Evolutionary conservation across 1,140 invertebrate genomes (phyloP), one percentile per base, ranked within the genome.

Genomic region (Samia ricini): DNA sequence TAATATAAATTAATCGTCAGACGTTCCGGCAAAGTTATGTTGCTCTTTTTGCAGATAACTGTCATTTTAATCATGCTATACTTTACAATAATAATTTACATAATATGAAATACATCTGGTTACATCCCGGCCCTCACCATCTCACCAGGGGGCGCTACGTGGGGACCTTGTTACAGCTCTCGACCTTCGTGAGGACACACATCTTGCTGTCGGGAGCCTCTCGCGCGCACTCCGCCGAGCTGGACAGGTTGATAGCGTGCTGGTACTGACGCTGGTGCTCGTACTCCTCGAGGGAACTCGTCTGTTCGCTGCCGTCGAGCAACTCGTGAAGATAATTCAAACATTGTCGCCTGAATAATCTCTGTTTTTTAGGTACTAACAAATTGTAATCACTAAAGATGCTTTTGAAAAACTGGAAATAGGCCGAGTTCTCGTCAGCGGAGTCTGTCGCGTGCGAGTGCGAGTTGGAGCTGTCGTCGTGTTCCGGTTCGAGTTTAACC

Each of bases 381-480:
- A 80, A 82, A 42, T 76, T 73, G 57, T 83, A 89, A 56, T 89
- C 87, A 52, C 69, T 69, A 58, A 88, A 66, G n/a, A 89, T 76
- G 2, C 85, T 79, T 2, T 82, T 76, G 63, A 89, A 89, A 70
- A 89, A 89, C n/a, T 89, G 87, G 55, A 89, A 89, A 63, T 78
- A 89, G 0, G 84, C 83, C n/a, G 74, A 76, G 59, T 75, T 87
- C 26, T 89, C 87, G 55, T 89, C 87, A 3, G 82, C 64, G 57
- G 71, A 76, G 70, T 81, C 78, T 7, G 20, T 52, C 19, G 20
- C 12, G 1, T 83, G 83, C 59, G 72, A 69, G 48, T 68, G 66
- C n/a, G 49, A 12, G 24, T 66, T 62, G 29, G 66, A 12, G 22
- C 56, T 19, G 24, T 50, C 57, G 8, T 50, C 51, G 5, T 7